Percentiles rank a stretch among this genome's conserved stretches.
These are phyloP conservation scores for Bellardia bayeri DNA, from an alignment of 2,888 invertebrate genomes.

Conservation along the genomic window DNA sequence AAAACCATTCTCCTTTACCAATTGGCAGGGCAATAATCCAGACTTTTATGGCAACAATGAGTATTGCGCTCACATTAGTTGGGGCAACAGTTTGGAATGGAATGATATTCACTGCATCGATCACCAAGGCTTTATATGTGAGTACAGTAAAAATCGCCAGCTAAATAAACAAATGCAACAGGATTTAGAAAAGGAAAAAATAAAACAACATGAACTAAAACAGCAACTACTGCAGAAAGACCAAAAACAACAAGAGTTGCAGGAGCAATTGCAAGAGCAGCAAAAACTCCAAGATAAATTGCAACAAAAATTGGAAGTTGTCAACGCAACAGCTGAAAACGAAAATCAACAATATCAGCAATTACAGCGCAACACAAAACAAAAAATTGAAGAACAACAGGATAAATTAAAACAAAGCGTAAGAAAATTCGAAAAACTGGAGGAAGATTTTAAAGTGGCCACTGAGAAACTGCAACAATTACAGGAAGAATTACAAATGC, in stretches of 20 bases:
- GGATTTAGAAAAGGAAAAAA: not conserved
- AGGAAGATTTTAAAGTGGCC: not conserved
- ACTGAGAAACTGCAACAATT: not conserved
- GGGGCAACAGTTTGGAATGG: conserved; percentile 40
- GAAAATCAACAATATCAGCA: not conserved
- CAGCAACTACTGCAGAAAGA: not conserved
- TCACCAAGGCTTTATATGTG: conserved; percentile 41
- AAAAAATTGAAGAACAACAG: not conserved
- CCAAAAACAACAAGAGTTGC: not conserved
- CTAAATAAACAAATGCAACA: not conserved
- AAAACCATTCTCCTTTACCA: conserved; percentile 7
- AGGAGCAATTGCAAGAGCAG: not conserved
- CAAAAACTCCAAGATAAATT: not conserved
- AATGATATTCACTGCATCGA: conserved; percentile 29
- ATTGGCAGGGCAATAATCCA: conserved; percentile 21
- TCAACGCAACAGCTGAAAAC: not conserved
- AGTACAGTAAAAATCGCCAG: not conserved
- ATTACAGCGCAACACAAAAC: not conserved
- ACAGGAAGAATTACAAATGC: not conserved
- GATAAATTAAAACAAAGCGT: not conserved
- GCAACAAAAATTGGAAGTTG: not conserved
- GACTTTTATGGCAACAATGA: conserved; percentile 26
- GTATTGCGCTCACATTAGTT: conserved; percentile 44
- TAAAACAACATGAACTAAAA: not conserved
- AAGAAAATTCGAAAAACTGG: not conserved